phyloP scores from a whole-genome alignment of 2,797 vertebrate genomes.

The Amblyopsis hoosieri region DNA sequence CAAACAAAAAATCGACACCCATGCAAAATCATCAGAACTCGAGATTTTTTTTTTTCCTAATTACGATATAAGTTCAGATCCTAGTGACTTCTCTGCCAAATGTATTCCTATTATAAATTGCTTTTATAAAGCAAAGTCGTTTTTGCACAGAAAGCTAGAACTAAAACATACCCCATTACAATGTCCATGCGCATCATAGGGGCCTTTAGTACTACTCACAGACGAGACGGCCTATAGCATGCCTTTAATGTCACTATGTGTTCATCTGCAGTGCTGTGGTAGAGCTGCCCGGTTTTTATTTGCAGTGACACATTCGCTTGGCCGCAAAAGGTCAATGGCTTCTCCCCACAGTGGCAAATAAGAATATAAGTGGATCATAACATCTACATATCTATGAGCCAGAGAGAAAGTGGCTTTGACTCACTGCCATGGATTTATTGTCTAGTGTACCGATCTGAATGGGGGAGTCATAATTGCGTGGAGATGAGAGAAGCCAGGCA shows the following conservation, averaged over 20 bases:
- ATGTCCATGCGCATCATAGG: slow-evolving; percentile 15
- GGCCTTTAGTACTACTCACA: too few relatives aligned
- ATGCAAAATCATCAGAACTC: too few relatives aligned
- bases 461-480: slow-evolving; percentile 55
- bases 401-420: slow-evolving; percentile 25
- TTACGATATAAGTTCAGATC: too few relatives aligned
- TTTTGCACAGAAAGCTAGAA: too few relatives aligned
- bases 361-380: slow-evolving; percentile 59
- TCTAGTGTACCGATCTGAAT: slow-evolving; percentile 45
- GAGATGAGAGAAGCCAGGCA: slow-evolving; percentile 55
- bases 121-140: too few relatives aligned
- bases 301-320: slow-evolving; percentile 48
- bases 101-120: too few relatives aligned
- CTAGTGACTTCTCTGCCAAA: too few relatives aligned
- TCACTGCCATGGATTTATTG: slow-evolving; percentile 55
- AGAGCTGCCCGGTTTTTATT: slow-evolving; percentile 56
- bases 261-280: too few relatives aligned
- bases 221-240: too few relatives aligned
- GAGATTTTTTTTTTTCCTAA: too few relatives aligned
- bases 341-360: slow-evolving; percentile 39
- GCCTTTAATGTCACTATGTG: not conserved
- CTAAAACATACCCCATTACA: not conserved
- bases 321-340: slow-evolving; percentile 61
- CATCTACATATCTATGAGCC: slow-evolving; percentile 55
- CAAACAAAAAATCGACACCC: too few relatives aligned